These are phyloP conservation scores for Fissipunctia ypsillon DNA, from an alignment of 2,888 invertebrate species.

Conservation along the genomic window DNA sequence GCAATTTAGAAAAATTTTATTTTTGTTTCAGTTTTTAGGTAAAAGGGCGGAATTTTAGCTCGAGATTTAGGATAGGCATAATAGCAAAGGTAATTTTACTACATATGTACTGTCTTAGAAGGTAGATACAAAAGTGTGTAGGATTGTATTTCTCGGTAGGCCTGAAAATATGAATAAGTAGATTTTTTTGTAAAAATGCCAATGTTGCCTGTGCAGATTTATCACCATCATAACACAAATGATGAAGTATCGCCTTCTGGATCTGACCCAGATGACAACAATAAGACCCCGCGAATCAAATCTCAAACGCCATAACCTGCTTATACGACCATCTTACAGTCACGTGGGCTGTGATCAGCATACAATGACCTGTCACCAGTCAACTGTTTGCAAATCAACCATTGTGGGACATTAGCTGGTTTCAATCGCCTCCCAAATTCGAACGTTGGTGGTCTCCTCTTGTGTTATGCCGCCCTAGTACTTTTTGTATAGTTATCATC, in stretches of 20 bases:
- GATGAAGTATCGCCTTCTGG: neutral
- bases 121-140: neutral
- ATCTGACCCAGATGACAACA: slow-evolving; percentile 41
- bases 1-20: slow-evolving; percentile 51
- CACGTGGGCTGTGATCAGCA: slow-evolving; percentile 81
- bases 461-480: slow-evolving; percentile 67
- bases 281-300: slow-evolving; percentile 57
- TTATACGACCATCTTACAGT: slow-evolving; percentile 48
- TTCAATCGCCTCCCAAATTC: slow-evolving; percentile 82
- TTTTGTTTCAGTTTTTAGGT: slow-evolving; percentile 7
- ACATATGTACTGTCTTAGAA: neutral
- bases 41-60: neutral
- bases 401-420: slow-evolving; percentile 82
- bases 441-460: slow-evolving; percentile 78
- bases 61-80: neutral
- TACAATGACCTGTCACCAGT: slow-evolving; percentile 84
- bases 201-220: neutral
- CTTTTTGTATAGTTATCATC: slow-evolving; percentile 49
- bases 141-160: neutral
- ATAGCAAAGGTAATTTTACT: neutral
- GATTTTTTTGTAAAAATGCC: neutral
- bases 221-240: neutral
- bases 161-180: no score
- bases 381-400: slow-evolving; percentile 88
- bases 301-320: slow-evolving; percentile 51